A percentile compares a stretch with the other conserved stretches of the same genome.
Evolutionary conservation across 2,797 vertebrate genomes (phyloP).

Genomic region (Falco columbarius): DNA sequence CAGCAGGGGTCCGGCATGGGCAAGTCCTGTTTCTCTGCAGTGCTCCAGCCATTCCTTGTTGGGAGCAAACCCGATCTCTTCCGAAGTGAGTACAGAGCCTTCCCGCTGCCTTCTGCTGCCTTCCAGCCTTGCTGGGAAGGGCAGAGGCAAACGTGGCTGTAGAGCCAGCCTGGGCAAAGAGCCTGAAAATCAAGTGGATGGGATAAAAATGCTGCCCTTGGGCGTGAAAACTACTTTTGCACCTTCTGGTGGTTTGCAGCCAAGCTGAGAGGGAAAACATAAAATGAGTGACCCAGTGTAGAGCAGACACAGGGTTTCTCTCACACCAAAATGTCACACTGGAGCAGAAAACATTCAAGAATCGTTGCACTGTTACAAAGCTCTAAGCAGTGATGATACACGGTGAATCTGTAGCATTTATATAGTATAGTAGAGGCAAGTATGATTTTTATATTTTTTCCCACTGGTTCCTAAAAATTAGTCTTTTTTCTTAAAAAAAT

Average conservation of each 20-base stretch:
- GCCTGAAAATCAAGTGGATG: conserved; percentile 11
- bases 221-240: neutral
- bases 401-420: neutral
- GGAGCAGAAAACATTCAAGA: neutral
- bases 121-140: neutral
- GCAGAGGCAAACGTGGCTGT: neutral
- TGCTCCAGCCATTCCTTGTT: neutral
- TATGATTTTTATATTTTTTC: neutral
- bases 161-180: neutral
- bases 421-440: accelerated
- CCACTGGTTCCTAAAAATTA: neutral
- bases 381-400: neutral
- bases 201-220: neutral
- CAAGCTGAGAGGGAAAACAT: conserved; percentile 1
- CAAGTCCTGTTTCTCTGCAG: neutral
- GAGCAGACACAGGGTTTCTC: neutral
- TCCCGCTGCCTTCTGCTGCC: neutral
- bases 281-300: neutral
- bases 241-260: conserved; percentile 30
- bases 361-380: neutral
- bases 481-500: neutral
- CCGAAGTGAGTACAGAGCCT: neutral
- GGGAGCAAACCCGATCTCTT: neutral
- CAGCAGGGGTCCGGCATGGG: neutral
- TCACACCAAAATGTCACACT: neutral